phyloP scores from a whole-genome alignment of 2,113 vertebrate species.

The Tachuris rubrigastra region DNA sequence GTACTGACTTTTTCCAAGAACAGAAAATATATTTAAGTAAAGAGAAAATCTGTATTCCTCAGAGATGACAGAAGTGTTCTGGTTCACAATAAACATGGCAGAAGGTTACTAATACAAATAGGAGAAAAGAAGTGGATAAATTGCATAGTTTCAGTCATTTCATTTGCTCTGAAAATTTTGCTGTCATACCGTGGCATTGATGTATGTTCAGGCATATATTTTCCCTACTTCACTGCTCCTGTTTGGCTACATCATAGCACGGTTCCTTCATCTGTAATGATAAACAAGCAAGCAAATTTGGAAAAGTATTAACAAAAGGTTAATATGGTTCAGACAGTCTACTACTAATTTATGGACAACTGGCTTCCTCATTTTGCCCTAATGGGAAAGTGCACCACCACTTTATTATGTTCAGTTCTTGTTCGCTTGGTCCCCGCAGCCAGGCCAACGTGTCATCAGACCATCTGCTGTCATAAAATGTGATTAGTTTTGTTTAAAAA shows the following conservation, averaged over 20 bases:
- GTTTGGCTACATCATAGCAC: neutral
- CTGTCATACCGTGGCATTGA: neutral
- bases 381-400: neutral
- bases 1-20: neutral
- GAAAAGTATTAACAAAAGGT: neutral
- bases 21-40: neutral
- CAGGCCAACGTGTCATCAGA: neutral
- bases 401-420: neutral
- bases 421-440: neutral
- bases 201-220: neutral
- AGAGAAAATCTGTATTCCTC: neutral
- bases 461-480: neutral
- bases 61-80: neutral
- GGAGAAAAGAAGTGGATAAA: neutral
- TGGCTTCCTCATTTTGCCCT: neutral
- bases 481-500: neutral
- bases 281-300: neutral
- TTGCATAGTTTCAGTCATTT: neutral
- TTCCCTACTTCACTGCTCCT: neutral
- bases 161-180: neutral
- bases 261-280: neutral
- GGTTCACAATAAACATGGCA: neutral
- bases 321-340: neutral
- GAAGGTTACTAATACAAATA: neutral
- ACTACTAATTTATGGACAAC: neutral